Evolutionary conservation across 1,140 invertebrate genomes (phyloP).

Genomic region (Plectrocnemia conspersa): DNA sequence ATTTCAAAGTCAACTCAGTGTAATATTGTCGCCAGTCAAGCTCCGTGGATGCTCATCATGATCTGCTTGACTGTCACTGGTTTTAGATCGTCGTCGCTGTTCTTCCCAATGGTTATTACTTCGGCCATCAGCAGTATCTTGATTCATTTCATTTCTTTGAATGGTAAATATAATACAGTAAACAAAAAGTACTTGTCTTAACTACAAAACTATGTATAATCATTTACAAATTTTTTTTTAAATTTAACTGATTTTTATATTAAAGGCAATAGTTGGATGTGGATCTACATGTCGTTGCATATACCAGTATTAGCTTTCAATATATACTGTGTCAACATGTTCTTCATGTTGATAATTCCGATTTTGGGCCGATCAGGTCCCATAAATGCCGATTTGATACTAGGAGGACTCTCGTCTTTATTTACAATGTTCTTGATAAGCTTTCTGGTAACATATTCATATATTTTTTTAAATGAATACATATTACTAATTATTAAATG

Average conservation of each 20-base stretch:
- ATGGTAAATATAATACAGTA: constrained; percentile 11
- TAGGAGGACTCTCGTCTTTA: constrained; percentile 18
- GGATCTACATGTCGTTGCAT: constrained; percentile 25
- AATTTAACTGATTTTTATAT: constrained; percentile 17
- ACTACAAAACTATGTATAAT: neutral
- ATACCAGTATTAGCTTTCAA: constrained; percentile 22
- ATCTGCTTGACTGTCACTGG: constrained; percentile 19
- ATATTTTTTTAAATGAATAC: neutral
- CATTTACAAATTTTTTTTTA: neutral
- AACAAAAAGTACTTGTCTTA: neutral
- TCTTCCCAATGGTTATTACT: constrained; percentile 20
- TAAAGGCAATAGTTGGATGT: constrained; percentile 29
- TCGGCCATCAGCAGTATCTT: constrained; percentile 22
- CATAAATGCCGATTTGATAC: constrained; percentile 26
- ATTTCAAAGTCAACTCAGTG: constrained; percentile 20
- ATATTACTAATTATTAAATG: neutral
- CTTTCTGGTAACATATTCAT: neutral
- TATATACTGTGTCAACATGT: constrained; percentile 20
- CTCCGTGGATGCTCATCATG: constrained; percentile 20
- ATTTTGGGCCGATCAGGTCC: constrained; percentile 27
- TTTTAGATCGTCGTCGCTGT: constrained; percentile 13
- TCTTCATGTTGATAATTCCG: constrained; percentile 25
- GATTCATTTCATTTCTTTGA: constrained; percentile 25
- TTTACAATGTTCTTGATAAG: neutral
- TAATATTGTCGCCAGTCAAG: constrained; percentile 25